Conservation (phyloP, 2,797 vertebrate genomes). For the Bryconaethiops microstoma region DNA sequence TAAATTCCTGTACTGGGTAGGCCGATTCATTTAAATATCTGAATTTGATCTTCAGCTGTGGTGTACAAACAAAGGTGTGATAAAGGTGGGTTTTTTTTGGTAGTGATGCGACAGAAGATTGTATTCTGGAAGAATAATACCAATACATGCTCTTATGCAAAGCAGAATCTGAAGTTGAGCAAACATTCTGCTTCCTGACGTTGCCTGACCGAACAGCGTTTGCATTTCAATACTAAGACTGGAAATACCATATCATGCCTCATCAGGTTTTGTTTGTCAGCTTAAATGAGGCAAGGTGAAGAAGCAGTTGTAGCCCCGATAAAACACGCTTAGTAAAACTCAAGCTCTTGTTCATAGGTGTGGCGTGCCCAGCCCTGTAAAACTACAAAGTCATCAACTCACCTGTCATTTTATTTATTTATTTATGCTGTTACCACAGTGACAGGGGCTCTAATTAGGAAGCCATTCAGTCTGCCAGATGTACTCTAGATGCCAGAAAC, state of each 20-base stretch:
- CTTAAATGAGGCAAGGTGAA: conserved; percentile 53
- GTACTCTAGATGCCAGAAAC: conserved; percentile 10
- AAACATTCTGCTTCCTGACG: not conserved
- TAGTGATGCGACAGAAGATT: not conserved
- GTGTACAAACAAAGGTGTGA: no score
- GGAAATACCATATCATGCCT: conserved; percentile 42
- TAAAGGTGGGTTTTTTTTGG: no score
- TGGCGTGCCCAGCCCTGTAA: conserved; percentile 22
- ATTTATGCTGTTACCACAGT: conserved; percentile 50
- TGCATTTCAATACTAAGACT: conserved; percentile 20
- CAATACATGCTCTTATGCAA: not conserved
- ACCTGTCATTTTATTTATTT: conserved; percentile 49
- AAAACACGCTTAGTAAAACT: conserved; percentile 37
- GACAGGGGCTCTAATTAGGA: conserved; percentile 25
- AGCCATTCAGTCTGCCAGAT: conserved; percentile 19
- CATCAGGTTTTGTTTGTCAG: conserved; percentile 50
- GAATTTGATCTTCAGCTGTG: no score
- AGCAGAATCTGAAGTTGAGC: not conserved
- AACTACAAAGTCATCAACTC: conserved; percentile 43
- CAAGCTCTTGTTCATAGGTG: conserved; percentile 28
- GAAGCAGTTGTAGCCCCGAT: conserved; percentile 49
- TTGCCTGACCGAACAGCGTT: not conserved
- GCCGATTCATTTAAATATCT: no score
- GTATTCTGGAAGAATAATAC: not conserved
- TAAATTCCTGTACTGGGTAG: no score